phyloP scores from a whole-genome alignment of 2,888 invertebrate genomes.

The Leucoma salicis region DNA sequence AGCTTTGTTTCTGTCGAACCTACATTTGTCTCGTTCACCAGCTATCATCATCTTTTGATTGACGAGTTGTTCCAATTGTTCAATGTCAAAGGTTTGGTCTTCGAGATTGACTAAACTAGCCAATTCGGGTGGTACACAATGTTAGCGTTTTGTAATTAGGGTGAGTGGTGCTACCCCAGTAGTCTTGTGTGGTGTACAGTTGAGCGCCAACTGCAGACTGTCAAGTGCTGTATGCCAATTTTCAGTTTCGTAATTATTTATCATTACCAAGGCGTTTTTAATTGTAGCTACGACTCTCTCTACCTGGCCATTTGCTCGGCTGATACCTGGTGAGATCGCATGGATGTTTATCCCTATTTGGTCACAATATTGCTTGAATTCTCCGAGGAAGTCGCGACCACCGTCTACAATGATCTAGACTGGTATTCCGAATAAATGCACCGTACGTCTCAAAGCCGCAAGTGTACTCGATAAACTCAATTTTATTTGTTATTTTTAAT shows the following conservation, averaged over 20 bases:
- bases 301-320: neutral
- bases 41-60: conserved; percentile 7
- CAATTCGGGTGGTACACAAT: conserved; percentile 15
- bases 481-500: too few relatives aligned
- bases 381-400: too few relatives aligned
- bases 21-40: conserved; percentile 1
- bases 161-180: conserved; percentile 12
- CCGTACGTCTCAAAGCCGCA: too few relatives aligned
- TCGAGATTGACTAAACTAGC: conserved; percentile 9
- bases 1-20: conserved; percentile 6
- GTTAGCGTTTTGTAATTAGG: conserved; percentile 3
- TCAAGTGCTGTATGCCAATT: neutral
- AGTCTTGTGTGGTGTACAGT: conserved; percentile 7
- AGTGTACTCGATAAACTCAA: too few relatives aligned
- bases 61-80: conserved; percentile 1
- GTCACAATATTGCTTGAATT: too few relatives aligned
- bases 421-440: too few relatives aligned
- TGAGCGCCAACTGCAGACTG: conserved; percentile 3
- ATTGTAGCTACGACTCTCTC: neutral
- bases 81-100: conserved; percentile 4
- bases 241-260: neutral
- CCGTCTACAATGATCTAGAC: too few relatives aligned
- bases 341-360: too few relatives aligned
- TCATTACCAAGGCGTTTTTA: neutral
- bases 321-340: neutral